Conservation (phyloP, 2,888 invertebrate species). For the Subacronicta megacephala region DNA sequence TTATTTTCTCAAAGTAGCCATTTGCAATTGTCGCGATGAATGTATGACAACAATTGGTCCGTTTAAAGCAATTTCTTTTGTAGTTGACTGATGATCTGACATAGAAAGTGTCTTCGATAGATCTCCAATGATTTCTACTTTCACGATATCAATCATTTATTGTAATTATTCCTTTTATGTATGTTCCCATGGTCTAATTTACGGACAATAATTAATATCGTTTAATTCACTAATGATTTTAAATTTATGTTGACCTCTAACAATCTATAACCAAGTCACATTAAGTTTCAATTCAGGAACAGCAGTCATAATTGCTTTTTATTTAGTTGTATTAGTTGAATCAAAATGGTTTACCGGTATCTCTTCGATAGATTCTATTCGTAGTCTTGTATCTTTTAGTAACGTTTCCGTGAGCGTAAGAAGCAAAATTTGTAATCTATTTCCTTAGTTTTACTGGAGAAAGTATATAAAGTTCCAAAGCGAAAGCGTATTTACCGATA, state of each 20-base stretch:
- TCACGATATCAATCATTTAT: slow-evolving; percentile 70
- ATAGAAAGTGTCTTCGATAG: slow-evolving; percentile 69
- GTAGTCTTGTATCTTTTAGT: slow-evolving; percentile 7
- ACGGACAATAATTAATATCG: slow-evolving; percentile 42
- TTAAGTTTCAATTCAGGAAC: slow-evolving; percentile 4
- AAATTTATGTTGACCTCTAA: slow-evolving; percentile 27
- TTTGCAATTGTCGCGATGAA: slow-evolving; percentile 59
- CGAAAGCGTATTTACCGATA: too few relatives aligned
- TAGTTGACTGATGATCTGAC: slow-evolving; percentile 52
- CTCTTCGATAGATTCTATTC: too few relatives aligned
- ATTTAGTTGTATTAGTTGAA: too few relatives aligned
- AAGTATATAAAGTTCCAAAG: too few relatives aligned
- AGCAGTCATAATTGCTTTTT: not conserved
- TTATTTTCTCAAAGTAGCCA: slow-evolving; percentile 67
- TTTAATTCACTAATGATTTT: slow-evolving; percentile 42
- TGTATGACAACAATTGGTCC: slow-evolving; percentile 61
- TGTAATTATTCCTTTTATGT: slow-evolving; percentile 58
- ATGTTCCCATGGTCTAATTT: slow-evolving; percentile 52
- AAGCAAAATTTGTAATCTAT: slow-evolving; percentile 10
- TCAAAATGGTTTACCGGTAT: too few relatives aligned
- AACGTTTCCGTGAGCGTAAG: not conserved
- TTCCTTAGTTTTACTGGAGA: not conserved
- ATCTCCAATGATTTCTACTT: slow-evolving; percentile 69
- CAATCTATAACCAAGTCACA: slow-evolving; percentile 25
- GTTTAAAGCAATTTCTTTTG: slow-evolving; percentile 61